A percentile compares a stretch with the other conserved stretches of the same genome.
phyloP scores from a whole-genome alignment of 2,113 vertebrate species.

The Drymodes brunneopygia region DNA sequence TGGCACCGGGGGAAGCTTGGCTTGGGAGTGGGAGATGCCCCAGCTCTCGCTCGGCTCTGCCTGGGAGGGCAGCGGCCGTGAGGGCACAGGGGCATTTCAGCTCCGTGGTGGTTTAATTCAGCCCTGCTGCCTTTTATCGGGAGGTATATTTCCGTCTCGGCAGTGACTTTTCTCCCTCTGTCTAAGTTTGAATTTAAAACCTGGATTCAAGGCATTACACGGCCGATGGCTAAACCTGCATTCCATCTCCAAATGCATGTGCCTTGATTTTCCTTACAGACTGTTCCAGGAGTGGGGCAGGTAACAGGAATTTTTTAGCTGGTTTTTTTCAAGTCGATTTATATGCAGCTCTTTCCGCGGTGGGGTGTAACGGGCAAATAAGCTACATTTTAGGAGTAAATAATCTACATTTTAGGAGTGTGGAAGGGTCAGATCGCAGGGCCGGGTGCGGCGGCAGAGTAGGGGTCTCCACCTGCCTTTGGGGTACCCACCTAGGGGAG shows the following conservation, averaged over 20 bases:
- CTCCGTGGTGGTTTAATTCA: background rate
- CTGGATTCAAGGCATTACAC: background rate
- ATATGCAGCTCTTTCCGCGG: background rate
- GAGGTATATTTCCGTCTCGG: background rate
- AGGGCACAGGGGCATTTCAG: background rate
- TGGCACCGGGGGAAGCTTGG: background rate
- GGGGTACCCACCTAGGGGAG: background rate
- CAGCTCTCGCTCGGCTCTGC: background rate
- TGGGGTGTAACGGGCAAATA: background rate
- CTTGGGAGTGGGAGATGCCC: background rate
- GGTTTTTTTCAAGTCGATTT: background rate
- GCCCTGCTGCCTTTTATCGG: background rate
- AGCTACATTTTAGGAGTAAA: background rate
- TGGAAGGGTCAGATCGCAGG: background rate
- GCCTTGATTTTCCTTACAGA: background rate
- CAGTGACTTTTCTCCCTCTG: background rate
- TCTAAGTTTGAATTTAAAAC: background rate
- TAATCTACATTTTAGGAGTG: background rate
- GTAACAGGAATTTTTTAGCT: background rate
- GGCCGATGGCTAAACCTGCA: rapidly evolving
- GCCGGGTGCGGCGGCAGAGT: rapidly evolving
- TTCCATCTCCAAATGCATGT: rapidly evolving
- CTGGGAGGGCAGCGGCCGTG: background rate
- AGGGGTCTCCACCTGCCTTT: background rate
- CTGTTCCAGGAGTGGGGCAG: no score